A percentile compares a stretch with the other conserved stretches of the same genome.
These are phyloP conservation scores for Bilobella aurantiaca DNA, from an alignment of 1,140 invertebrate species.

Conservation along the genomic window DNA sequence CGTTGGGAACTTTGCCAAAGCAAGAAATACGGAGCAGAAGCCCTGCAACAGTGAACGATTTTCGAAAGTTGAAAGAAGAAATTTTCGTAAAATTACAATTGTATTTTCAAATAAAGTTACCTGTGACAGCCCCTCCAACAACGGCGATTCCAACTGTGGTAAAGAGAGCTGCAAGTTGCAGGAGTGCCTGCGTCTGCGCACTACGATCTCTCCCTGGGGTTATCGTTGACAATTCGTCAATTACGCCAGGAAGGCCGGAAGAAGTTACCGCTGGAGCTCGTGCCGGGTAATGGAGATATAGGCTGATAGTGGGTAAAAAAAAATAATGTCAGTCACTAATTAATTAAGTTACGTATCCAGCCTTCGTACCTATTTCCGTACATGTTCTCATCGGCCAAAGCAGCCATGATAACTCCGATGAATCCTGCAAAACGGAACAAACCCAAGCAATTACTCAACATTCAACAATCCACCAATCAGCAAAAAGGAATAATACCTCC, in stretches of 20 bases:
- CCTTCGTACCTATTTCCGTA: conserved; percentile 42
- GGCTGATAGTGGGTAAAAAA: no score
- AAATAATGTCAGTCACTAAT: conserved; percentile 7
- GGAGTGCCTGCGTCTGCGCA: conserved; percentile 59
- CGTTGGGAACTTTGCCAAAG: conserved; percentile 41
- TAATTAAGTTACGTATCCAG: neutral
- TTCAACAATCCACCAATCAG: neutral
- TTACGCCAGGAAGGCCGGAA: conserved; percentile 36
- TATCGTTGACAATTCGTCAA: conserved; percentile 33
- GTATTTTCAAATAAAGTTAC: conserved; percentile 43
- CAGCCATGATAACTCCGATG: conserved; percentile 63
- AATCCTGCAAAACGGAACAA: conserved; percentile 44
- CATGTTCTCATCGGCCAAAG: conserved; percentile 50
- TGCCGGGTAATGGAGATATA: conserved; percentile 46
- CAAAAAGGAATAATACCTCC: conserved; percentile 44
- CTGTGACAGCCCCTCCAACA: conserved; percentile 65
- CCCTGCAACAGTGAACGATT: conserved; percentile 36
- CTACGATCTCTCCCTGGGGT: conserved; percentile 50
- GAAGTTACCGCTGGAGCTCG: conserved; percentile 41
- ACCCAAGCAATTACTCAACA: neutral
- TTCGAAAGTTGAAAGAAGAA: neutral
- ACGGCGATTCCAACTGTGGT: conserved; percentile 61
- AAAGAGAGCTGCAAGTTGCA: conserved; percentile 61
- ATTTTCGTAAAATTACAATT: neutral
- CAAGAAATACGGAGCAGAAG: conserved; percentile 40